Conservation (phyloP, 2,888 invertebrate genomes). For the Epistrophe eligans region DNA sequence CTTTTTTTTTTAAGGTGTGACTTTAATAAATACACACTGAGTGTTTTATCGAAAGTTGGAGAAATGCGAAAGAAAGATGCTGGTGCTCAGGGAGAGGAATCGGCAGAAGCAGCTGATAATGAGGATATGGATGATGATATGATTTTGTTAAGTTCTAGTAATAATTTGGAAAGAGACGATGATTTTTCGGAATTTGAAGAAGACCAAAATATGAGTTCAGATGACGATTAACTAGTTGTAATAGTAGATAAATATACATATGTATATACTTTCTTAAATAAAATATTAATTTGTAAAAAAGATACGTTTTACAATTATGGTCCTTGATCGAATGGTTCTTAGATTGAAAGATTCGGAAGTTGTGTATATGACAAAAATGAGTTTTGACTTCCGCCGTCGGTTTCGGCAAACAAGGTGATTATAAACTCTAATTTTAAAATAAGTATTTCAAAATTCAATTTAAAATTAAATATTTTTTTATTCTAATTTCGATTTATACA, state of each 20-base stretch:
- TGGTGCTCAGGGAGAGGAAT: background rate
- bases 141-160: slow-evolving; percentile 72
- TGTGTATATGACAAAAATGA: too few species aligned
- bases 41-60: slow-evolving; percentile 87
- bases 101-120: slow-evolving; percentile 7
- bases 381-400: too few species aligned
- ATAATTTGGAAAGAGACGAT: slow-evolving; percentile 76
- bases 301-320: background rate
- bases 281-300: background rate
- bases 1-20: slow-evolving; percentile 89
- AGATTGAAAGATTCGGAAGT: too few species aligned
- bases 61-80: slow-evolving; percentile 58
- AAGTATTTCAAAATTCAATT: background rate
- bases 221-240: slow-evolving; percentile 48
- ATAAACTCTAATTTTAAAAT: background rate
- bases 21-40: slow-evolving; percentile 93
- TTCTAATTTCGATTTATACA: slow-evolving; percentile 6
- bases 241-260: background rate
- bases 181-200: slow-evolving; percentile 67
- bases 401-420: background rate
- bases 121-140: slow-evolving; percentile 76
- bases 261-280: slow-evolving; percentile 9
- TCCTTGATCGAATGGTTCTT: too few species aligned
- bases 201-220: slow-evolving; percentile 73
- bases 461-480: slow-evolving; percentile 16